Base-by-base conservation (phyloP, 2,888 invertebrate genomes). In the Plusia festucae region DNA sequence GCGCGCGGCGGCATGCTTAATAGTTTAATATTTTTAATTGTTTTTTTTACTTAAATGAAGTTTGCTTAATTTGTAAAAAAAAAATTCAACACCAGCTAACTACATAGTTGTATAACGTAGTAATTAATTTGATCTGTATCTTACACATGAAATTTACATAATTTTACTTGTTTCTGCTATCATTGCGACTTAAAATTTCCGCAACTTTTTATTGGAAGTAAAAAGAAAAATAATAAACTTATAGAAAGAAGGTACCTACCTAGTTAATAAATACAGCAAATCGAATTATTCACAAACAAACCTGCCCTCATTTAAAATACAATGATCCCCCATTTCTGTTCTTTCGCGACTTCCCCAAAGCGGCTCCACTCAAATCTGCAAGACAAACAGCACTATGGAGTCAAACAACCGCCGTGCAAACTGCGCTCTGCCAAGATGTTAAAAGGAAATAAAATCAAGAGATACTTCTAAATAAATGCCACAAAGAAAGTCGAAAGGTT, bases 331-430 rank as follows among this genome's bases (percentile, higher is more conserved):
- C 53, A 66, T 65, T 73, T 78, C 61, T 53, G 65, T 65, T 65
- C 58, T 65, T 62, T 55, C 67, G 68, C 71, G 68, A 81, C 65
- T 77, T 73, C 72, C 76, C 56, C 59, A 72, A 73, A 55, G 18
- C 53, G 32, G 46, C 60, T 59, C 65, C 60, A 60, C 67, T 82
- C 82, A 71, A 82, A 77, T 82, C 69, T 69, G 68, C 69, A 80
- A 80, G 64, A 78, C 76, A 82, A 82, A 82, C 67, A 82, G 68
- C 58, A 40, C 63, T 58, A 65, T 72, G 52, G 60, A 74, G 53
- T 73, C 66, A 71, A 73, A 74, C 65, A 76, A 70, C 56, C 46
- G 22, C 32, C 11, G 27, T 46, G 40, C 40, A 53, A 54, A 51
- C 32, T 11, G 20, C 15, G 11, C 49, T 61, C 22, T 49, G 11